These are phyloP conservation scores for Metacarcinus magister DNA, from an alignment of 2,888 invertebrate species.

Conservation along the genomic window DNA sequence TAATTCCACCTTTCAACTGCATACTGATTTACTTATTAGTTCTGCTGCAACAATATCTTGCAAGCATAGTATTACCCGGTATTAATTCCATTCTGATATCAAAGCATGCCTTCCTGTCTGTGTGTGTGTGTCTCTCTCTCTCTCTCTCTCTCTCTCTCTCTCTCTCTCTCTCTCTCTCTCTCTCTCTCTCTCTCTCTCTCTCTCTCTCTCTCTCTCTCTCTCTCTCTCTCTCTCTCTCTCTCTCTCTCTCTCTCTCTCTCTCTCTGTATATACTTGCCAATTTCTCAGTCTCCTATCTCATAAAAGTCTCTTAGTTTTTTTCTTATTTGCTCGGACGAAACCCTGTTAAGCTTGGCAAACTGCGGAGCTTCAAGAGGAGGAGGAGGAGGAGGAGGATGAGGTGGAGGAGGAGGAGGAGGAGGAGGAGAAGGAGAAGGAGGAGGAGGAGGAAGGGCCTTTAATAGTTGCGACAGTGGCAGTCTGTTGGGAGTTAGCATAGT, in stretches of 20 bases:
- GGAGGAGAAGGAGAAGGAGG: neutral
- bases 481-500: neutral
- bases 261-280: neutral
- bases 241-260: neutral
- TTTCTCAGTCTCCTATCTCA: neutral
- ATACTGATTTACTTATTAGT: neutral
- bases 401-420: conserved; percentile 14
- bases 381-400: conserved; percentile 21
- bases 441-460: neutral
- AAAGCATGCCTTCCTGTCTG: neutral
- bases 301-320: neutral
- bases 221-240: neutral
- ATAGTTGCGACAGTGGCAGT: neutral
- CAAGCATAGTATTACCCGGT: neutral
- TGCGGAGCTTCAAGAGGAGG: conserved; percentile 17
- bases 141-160: neutral
- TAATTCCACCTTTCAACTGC: neutral
- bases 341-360: conserved; percentile 29
- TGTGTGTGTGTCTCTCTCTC: neutral
- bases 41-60: no score
- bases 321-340: neutral
- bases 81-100: neutral
- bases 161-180: neutral
- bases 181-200: neutral
- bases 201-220: neutral